Evolutionary conservation across 2,797 vertebrate species (phyloP).

Genomic region (Eremophila alpestris): DNA sequence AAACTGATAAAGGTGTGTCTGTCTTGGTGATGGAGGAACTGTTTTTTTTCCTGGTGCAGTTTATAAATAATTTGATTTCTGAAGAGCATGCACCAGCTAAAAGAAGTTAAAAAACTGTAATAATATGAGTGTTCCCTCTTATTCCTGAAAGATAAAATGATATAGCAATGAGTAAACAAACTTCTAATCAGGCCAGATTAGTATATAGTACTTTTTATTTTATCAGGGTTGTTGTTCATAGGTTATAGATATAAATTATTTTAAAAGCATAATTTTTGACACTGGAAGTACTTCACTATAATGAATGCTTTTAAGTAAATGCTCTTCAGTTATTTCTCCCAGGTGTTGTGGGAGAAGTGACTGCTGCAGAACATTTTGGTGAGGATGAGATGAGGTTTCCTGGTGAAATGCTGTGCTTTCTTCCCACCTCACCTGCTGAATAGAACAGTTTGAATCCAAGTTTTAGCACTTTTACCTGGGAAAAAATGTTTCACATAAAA

Average conservation of each 20-base stretch:
- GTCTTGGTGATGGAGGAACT: background rate
- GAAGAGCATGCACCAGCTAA: background rate
- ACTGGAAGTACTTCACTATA: background rate
- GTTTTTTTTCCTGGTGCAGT: background rate
- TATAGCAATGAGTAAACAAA: background rate
- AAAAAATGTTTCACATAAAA: background rate
- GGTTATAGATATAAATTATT: background rate
- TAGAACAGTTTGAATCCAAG: background rate
- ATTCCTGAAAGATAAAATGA: background rate
- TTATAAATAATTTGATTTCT: background rate
- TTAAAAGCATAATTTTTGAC: background rate
- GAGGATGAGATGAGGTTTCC: background rate
- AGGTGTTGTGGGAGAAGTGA: background rate
- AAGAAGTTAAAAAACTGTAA: background rate
- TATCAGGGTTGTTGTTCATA: background rate
- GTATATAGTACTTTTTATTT: background rate
- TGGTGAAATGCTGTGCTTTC: background rate
- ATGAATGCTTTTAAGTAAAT: background rate
- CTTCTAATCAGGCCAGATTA: background rate
- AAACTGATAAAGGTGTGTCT: conserved; percentile 79
- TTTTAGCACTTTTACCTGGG: background rate
- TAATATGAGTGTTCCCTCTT: background rate
- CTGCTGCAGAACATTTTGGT: background rate
- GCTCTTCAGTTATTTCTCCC: background rate
- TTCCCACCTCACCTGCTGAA: background rate